Evolutionary conservation across 2,888 invertebrate genomes (phyloP).

Genomic region (Brachyptera putata): DNA sequence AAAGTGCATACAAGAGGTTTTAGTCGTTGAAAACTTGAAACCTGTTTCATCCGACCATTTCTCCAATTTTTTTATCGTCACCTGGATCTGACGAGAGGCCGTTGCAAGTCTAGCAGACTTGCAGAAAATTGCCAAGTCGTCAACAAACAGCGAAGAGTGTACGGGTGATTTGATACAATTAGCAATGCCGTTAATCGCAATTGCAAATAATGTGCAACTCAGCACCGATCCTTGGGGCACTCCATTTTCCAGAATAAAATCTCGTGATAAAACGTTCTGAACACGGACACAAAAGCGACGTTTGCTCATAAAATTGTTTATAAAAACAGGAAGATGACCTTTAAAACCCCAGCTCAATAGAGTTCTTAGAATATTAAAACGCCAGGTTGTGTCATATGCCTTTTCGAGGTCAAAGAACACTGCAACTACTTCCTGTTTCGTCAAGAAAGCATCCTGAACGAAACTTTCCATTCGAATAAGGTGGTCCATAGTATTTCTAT

Average conservation of each 20-base stretch:
- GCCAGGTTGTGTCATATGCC: no score
- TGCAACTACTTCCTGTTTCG: constrained; percentile 31
- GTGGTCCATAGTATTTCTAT: constrained; percentile 11
- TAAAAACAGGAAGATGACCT: constrained; percentile 27
- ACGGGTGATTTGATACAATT: background rate
- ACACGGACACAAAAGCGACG: constrained; percentile 6
- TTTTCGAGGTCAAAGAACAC: no score
- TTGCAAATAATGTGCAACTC: constrained; percentile 16
- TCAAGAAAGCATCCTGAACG: no score
- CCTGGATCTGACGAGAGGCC: no score
- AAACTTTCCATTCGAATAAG: no score
- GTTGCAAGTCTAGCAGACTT: background rate
- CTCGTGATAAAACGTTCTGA: constrained; percentile 1
- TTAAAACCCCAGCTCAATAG: no score
- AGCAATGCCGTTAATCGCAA: constrained; percentile 17
- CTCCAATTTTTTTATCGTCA: background rate
- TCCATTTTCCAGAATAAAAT: background rate
- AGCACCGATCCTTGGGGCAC: constrained; percentile 26
- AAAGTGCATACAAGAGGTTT: constrained; percentile 14
- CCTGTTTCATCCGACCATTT: background rate
- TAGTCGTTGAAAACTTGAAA: constrained; percentile 12
- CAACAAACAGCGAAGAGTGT: constrained; percentile 9
- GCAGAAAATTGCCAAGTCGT: constrained; percentile 14
- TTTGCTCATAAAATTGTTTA: constrained; percentile 14
- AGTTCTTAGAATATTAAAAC: constrained; percentile 28